Evolutionary conservation across 2,888 invertebrate genomes (phyloP).

Genomic region (Sussaba pulchella): DNA sequence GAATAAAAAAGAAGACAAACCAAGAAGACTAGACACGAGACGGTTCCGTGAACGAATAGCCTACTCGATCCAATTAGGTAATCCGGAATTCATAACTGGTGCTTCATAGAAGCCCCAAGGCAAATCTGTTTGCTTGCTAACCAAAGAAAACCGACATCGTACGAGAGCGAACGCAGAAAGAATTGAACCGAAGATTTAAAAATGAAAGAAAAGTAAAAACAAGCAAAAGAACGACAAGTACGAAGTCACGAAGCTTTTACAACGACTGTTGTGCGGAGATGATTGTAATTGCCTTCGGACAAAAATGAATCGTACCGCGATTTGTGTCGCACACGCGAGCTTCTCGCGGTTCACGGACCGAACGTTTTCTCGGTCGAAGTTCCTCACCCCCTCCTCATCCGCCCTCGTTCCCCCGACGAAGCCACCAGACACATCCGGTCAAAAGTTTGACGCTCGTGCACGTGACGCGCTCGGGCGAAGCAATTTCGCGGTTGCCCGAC

Average conservation of each 20-base stretch:
- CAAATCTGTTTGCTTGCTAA: conserved; percentile 47
- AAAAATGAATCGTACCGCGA: conserved; percentile 35
- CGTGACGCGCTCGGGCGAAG: neutral
- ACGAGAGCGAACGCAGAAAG: conserved; percentile 27
- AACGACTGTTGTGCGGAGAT: conserved; percentile 12
- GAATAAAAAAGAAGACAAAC: neutral
- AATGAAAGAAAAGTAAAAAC: neutral
- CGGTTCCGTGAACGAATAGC: conserved; percentile 19
- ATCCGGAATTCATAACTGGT: conserved; percentile 65
- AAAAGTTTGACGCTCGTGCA: conserved; percentile 28
- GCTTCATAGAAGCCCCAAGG: conserved; percentile 62
- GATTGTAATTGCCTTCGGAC: conserved; percentile 6
- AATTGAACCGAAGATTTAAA: conserved; percentile 5
- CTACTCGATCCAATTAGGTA: conserved; percentile 60
- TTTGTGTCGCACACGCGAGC: conserved; percentile 9
- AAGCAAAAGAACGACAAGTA: neutral
- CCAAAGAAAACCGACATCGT: conserved; percentile 25
- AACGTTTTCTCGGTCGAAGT: conserved; percentile 9
- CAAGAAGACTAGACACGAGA: conserved; percentile 24
- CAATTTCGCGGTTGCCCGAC: conserved; percentile 13
- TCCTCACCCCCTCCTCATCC: neutral
- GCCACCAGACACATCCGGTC: conserved; percentile 24
- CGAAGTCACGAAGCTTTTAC: conserved; percentile 28
- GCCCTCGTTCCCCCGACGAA: no score
- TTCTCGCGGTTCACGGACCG: conserved; percentile 15